Conservation (phyloP, 2,113 vertebrate genomes). For the Hippocampus barbouri region DNA sequence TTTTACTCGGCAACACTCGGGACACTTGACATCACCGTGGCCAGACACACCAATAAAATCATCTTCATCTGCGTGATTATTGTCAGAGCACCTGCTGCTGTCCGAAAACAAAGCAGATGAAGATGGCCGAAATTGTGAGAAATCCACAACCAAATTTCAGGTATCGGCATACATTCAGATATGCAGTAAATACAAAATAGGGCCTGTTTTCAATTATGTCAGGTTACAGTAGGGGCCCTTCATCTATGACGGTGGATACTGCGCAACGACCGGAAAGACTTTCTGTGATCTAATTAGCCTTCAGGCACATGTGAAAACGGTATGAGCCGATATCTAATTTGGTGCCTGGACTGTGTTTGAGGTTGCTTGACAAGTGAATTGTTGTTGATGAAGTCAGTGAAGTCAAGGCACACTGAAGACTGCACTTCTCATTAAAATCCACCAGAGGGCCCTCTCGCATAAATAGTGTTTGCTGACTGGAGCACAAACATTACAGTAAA, state of each 20-base stretch:
- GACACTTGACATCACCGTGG: neutral
- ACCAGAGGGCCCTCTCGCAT: constrained; percentile 55
- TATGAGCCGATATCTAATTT: neutral
- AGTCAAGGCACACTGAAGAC: neutral
- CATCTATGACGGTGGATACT: neutral
- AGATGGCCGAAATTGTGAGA: no score
- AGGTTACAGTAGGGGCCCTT: neutral
- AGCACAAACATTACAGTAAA: no score
- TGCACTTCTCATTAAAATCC: constrained; percentile 40
- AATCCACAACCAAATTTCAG: no score
- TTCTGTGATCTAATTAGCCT: neutral
- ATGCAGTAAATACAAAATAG: neutral
- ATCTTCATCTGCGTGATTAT: no score
- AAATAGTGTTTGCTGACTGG: constrained; percentile 10
- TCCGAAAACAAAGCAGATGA: neutral
- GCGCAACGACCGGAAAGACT: neutral
- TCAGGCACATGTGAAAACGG: neutral
- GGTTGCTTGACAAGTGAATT: neutral
- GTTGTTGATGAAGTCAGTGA: neutral
- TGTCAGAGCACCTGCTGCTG: no score
- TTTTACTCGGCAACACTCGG: neutral
- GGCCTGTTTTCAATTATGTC: neutral
- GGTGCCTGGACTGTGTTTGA: neutral
- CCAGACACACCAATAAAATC: neutral
- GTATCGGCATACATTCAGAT: neutral